phyloP scores from a whole-genome alignment of 1,140 invertebrate species.

The Nasonia giraulti region DNA sequence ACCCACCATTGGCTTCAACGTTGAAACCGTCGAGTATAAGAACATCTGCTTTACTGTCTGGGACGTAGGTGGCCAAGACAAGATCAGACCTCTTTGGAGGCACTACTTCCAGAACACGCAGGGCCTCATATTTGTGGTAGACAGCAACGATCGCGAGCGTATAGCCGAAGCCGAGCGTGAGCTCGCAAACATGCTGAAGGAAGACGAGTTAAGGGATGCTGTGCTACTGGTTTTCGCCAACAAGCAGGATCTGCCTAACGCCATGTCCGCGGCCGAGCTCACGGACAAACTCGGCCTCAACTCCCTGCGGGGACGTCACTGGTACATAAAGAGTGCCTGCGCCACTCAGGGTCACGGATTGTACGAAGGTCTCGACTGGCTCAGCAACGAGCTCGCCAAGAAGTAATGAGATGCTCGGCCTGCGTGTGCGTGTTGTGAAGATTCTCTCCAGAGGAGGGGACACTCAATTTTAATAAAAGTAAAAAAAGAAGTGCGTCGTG shows the following conservation, averaged over 20 bases:
- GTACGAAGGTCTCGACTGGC: conserved; percentile 98
- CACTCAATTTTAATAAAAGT: conserved; percentile 53
- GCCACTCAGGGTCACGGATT: conserved; percentile 97
- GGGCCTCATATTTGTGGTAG: conserved; percentile 97
- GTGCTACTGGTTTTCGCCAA: conserved; percentile 97
- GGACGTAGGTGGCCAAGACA: conserved; percentile 97
- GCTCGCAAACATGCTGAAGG: conserved; percentile 93
- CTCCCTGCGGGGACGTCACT: conserved; percentile 90
- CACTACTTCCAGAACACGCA: conserved; percentile 99
- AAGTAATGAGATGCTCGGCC: conserved; percentile 71
- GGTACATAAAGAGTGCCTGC: conserved; percentile 98
- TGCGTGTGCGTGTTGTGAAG: conserved; percentile 43
- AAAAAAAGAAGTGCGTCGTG: conserved; percentile 34
- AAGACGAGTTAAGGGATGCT: conserved; percentile 98
- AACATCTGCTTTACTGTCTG: conserved; percentile 98
- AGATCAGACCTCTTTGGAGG: conserved; percentile 95
- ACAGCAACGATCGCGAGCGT: conserved; percentile 97
- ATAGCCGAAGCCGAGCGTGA: conserved; percentile 96
- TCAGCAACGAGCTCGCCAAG: conserved; percentile 94
- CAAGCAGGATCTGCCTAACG: conserved; percentile 99
- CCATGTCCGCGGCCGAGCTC: conserved; percentile 96
- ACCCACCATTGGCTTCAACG: conserved; percentile 97
- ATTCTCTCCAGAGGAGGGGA: conserved; percentile 48
- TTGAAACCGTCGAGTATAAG: conserved; percentile 97
- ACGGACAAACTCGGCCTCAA: conserved; percentile 96